phyloP scores from a whole-genome alignment of 1,140 invertebrate genomes.

The Thaumatotibia leucotreta region DNA sequence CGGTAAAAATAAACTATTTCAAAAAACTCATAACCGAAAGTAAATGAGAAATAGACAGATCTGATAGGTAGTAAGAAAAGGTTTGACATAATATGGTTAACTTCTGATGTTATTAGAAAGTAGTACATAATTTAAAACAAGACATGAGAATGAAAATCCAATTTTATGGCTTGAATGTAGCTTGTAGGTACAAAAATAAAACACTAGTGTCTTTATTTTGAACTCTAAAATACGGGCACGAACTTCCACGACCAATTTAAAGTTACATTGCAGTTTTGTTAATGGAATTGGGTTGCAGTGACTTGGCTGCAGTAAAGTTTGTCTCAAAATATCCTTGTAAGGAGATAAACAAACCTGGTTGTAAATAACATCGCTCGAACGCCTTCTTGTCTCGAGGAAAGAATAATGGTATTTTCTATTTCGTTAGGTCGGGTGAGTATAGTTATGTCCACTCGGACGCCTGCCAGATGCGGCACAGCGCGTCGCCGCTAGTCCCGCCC shows the following conservation, averaged over 20 bases:
- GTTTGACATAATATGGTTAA: too few relatives aligned
- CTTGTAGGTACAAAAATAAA: background rate
- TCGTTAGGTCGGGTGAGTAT: constrained; percentile 60
- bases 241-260: constrained; percentile 12
- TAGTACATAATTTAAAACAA: background rate
- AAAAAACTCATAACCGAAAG: background rate
- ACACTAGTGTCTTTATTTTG: background rate
- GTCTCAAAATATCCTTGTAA: constrained; percentile 23
- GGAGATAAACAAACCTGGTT: constrained; percentile 57
- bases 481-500: constrained; percentile 31
- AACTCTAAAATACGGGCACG: constrained; percentile 1
- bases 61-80: too few relatives aligned
- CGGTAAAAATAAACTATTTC: background rate
- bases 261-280: constrained; percentile 12
- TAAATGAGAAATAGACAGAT: background rate
- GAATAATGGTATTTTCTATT: constrained; percentile 72
- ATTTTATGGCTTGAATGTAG: background rate
- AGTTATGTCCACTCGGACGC: constrained; percentile 59
- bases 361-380: constrained; percentile 65
- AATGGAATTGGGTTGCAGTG: constrained; percentile 12
- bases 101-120: background rate
- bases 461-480: constrained; percentile 52
- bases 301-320: constrained; percentile 9
- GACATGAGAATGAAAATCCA: background rate
- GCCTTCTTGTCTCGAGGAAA: constrained; percentile 63